Conservation (phyloP, 2,888 invertebrate species). For the Diogma glabrata region DNA sequence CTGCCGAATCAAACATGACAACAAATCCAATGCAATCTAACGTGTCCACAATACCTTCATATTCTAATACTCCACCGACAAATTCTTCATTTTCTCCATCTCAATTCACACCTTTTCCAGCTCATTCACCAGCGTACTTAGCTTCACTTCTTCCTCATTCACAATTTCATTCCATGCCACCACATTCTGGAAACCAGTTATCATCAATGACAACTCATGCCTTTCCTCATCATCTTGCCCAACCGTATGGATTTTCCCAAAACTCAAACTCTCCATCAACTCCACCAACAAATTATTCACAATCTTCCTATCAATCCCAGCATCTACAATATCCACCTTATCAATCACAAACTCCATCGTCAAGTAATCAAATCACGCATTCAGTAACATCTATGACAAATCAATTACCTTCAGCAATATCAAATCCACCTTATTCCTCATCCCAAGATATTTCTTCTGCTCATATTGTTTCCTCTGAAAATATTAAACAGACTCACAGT, state of each 20-base stretch:
- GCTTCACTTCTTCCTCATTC: neutral
- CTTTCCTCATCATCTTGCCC: neutral
- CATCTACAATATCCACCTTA: conserved; percentile 9
- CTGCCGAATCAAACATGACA: neutral
- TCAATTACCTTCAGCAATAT: conserved; percentile 2
- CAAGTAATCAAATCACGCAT: conserved; percentile 1
- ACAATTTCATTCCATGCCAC: too few species aligned
- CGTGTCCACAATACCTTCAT: neutral
- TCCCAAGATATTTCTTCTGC: neutral
- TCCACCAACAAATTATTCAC: neutral
- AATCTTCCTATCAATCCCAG: neutral
- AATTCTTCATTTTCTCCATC: neutral
- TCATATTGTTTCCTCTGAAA: neutral
- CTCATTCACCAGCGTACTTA: neutral
- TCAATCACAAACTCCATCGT: conserved; percentile 6
- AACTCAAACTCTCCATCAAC: neutral
- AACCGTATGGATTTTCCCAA: neutral
- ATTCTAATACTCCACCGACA: neutral
- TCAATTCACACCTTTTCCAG: neutral
- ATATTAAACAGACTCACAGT: conserved; percentile 5
- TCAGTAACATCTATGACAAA: conserved; percentile 7
- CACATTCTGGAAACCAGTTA: too few species aligned
- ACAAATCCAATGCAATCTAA: neutral
- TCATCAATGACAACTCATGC: neutral
- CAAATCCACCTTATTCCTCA: neutral